Base-by-base conservation (phyloP, 2,888 invertebrate genomes). In the Junonia oenone region DNA sequence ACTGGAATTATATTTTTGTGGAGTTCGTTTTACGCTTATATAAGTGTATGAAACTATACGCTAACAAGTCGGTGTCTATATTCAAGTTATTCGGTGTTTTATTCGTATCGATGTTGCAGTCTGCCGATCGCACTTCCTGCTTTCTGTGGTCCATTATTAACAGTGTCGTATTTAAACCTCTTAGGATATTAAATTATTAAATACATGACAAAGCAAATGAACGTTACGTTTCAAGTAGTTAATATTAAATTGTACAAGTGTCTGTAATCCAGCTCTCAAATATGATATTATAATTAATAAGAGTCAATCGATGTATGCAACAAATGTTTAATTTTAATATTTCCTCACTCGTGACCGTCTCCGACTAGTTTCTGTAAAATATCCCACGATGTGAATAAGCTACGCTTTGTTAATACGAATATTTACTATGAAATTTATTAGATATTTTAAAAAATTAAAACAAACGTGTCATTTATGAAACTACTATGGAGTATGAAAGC, bases 1-100 rank as follows among this genome's bases (percentile, higher is more conserved):
- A 51, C 15, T 14, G 26, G 33, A 40, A 9, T 9, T 43, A 43
- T 54, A 48, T 54, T 33, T 53, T 48, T 47, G 40, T 54, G 48
- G 26, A 40, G 26, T 53, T 40, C 13, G 40, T 47, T 54, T 26
- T 40, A 43, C 37, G 37, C 37, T 43, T 43, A 43, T 13, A 26
- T 13, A 43, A 26, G 26, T 43, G 43, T 43, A 14, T 43, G 26
- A 3, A 43, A 19, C 3, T 26, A 13, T 26, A 43, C 17, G 9
- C 22, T 43, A 43, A 26, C 22, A 43, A n/a, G 9, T 43, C n/a
- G 22, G 26, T 43, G 22, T 43, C 43, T 43, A 43, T 43, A 26
- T 43, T 5, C 11, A 43, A 43, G 6, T 22, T 43, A 13, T 2
- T 43, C 13, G n/a, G 22, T 43, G 43, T 43, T 43, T 43, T 13